Evolutionary conservation across 30 jellyfish, hydroid and myxozoan species (phyloP).

Genomic region (Aurelia sp.): DNA sequence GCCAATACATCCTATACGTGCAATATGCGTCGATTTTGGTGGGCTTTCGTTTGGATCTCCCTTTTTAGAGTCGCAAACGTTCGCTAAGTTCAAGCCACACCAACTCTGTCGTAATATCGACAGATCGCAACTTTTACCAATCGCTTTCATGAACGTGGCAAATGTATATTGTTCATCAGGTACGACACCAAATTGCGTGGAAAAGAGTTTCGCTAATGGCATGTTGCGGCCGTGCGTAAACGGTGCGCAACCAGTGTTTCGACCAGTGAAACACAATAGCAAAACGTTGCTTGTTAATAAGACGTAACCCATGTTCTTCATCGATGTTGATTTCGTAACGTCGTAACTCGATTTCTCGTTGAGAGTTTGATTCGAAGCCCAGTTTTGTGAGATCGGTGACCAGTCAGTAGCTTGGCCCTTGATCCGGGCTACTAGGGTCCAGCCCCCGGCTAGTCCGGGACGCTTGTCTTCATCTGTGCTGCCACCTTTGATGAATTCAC

Average conservation of each 20-base stretch:
- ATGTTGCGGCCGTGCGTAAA: slow-evolving; percentile 94
- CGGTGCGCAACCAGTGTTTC: slow-evolving; percentile 94
- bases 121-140: slow-evolving; percentile 96
- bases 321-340: slow-evolving; percentile 77
- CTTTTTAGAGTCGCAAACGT: slow-evolving; percentile 92
- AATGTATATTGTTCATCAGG: slow-evolving; percentile 98
- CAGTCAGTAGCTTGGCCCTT: slow-evolving; percentile 98
- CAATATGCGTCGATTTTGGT: slow-evolving; percentile 95
- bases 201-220: slow-evolving; percentile 86
- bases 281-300: slow-evolving; percentile 76
- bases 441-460: slow-evolving; percentile 97
- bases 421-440: slow-evolving; percentile 99
- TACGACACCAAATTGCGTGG: slow-evolving; percentile 91
- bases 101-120: slow-evolving; percentile 95
- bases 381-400: slow-evolving; percentile 97
- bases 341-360: slow-evolving; percentile 89
- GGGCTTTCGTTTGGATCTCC: slow-evolving; percentile 97
- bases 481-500: slow-evolving; percentile 92
- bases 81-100: slow-evolving; percentile 97
- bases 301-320: slow-evolving; percentile 92
- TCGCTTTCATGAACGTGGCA: slow-evolving; percentile 95
- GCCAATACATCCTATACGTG: slow-evolving; percentile 97
- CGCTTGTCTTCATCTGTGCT: slow-evolving; percentile 89
- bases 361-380: slow-evolving; percentile 88
- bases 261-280: slow-evolving; percentile 92